These are phyloP conservation scores for Sebastes cheni DNA, from an alignment of 2,797 vertebrate species.

Conservation along the genomic window DNA sequence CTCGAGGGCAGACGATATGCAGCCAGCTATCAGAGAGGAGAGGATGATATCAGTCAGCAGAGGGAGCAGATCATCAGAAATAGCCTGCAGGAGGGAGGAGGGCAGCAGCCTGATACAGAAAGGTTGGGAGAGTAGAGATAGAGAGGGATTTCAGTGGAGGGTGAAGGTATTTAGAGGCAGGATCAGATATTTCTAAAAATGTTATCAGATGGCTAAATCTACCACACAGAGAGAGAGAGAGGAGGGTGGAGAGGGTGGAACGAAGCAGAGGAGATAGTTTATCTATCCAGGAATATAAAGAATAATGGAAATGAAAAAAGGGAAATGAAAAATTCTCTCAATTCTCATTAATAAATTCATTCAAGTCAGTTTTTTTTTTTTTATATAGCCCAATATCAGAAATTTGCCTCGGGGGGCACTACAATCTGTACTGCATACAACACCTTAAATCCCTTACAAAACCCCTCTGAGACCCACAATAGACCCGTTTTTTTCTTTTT, in stretches of 20 bases:
- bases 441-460: not conserved
- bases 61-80: slow-evolving; percentile 41
- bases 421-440: not conserved
- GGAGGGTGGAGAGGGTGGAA: not conserved
- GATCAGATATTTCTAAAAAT: slow-evolving; percentile 13
- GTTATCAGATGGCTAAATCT: slow-evolving; percentile 5
- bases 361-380: not conserved
- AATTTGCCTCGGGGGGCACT: not conserved
- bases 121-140: not conserved
- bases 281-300: not conserved
- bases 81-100: slow-evolving; percentile 5
- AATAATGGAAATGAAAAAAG: not conserved
- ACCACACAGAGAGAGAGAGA: not conserved
- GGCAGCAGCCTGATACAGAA: not conserved
- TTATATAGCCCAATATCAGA: not conserved
- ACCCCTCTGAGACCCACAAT: too few species aligned
- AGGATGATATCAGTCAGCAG: slow-evolving; percentile 43
- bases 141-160: not conserved
- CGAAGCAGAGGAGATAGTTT: not conserved
- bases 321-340: not conserved
- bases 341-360: not conserved
- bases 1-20: slow-evolving; percentile 22
- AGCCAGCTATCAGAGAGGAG: slow-evolving; percentile 34
- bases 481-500: too few species aligned
- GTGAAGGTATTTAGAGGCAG: not conserved